Conservation (phyloP, 2,113 vertebrate genomes). For the Rhynchopsitta pachyrhyncha region DNA sequence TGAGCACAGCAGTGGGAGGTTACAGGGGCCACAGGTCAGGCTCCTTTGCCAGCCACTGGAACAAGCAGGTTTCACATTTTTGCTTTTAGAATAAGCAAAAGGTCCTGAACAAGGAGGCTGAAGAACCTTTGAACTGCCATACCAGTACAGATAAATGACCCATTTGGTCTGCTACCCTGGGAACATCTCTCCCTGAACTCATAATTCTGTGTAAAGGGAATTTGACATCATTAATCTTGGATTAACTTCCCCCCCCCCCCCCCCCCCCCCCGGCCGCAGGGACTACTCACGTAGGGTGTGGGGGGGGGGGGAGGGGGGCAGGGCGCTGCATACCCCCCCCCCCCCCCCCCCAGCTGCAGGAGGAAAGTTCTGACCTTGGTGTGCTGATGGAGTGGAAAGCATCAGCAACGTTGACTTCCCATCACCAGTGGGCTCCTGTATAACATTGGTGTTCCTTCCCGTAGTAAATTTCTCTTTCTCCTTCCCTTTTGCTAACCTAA, state of each 20-base stretch:
- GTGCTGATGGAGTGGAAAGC: neutral
- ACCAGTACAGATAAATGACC: neutral
- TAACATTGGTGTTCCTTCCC: neutral
- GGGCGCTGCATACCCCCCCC: no score
- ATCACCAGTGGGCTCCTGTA: neutral
- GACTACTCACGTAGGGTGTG: no score
- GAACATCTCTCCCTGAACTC: neutral
- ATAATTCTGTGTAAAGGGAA: neutral
- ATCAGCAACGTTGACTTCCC: neutral
- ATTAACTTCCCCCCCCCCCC: neutral
- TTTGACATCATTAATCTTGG: neutral
- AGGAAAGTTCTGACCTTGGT: neutral
- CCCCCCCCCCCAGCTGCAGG: neutral
- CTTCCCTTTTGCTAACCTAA: neutral
- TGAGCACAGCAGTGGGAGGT: neutral
- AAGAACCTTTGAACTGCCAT: neutral
- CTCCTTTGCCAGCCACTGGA: neutral
- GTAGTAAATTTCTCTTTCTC: neutral
- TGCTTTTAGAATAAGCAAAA: neutral
- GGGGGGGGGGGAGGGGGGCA: no score
- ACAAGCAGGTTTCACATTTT: neutral
- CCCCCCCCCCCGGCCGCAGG: no score
- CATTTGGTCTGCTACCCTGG: neutral
- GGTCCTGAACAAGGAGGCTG: neutral
- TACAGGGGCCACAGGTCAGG: neutral